Evolutionary conservation across 2,888 invertebrate species (phyloP).

Genomic region (Deroplatys truncata): DNA sequence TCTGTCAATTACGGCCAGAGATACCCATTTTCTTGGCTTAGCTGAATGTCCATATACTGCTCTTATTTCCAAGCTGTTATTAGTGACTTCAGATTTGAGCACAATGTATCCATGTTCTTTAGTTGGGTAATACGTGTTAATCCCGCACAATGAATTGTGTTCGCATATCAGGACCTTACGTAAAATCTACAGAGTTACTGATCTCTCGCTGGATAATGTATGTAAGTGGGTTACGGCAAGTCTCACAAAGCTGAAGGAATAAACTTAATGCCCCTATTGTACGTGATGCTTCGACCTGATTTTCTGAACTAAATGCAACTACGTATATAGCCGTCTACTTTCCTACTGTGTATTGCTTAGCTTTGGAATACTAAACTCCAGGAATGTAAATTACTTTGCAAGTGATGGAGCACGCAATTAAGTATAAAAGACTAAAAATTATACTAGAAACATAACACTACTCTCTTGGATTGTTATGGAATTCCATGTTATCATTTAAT

Average conservation of each 20-base stretch:
- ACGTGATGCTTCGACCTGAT: neutral
- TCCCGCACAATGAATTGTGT: neutral
- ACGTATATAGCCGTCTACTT: neutral
- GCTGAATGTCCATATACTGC: too few relatives aligned
- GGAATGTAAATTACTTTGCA: neutral
- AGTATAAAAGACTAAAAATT: neutral
- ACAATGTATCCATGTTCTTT: neutral
- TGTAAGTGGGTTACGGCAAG: neutral
- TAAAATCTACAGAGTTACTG: neutral
- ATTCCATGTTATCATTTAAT: too few relatives aligned
- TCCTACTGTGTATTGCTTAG: neutral
- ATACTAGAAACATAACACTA: too few relatives aligned
- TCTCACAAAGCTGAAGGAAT: neutral
- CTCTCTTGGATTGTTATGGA: too few relatives aligned
- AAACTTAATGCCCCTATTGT: neutral
- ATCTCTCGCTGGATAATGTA: neutral
- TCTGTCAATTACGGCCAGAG: too few relatives aligned
- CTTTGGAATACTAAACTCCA: neutral
- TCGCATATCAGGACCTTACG: neutral
- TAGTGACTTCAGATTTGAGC: neutral
- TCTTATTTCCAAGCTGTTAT: too few relatives aligned
- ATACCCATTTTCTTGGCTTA: too few relatives aligned
- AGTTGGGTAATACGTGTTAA: neutral
- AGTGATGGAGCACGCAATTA: neutral
- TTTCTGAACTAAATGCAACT: neutral